phyloP scores from a whole-genome alignment of 1,140 invertebrate genomes.

The Triops cancriformis region DNA sequence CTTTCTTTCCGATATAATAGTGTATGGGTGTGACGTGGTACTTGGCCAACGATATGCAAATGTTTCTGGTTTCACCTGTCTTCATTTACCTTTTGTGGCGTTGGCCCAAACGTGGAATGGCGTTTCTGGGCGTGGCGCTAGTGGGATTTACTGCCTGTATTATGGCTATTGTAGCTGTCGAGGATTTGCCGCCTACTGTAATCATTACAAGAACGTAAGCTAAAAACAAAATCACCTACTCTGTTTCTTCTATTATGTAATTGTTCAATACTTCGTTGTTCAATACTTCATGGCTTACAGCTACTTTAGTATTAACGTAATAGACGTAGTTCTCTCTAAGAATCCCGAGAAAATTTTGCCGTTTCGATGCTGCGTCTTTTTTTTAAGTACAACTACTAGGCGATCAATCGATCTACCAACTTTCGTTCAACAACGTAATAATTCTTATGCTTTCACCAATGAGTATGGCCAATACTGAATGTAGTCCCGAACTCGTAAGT shows the following conservation, averaged over 20 bases:
- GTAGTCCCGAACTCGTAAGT: too few relatives aligned
- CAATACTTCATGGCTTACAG: too few relatives aligned
- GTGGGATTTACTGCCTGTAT: conserved; percentile 28
- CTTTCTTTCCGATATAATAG: conserved; percentile 43
- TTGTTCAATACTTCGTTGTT: neutral
- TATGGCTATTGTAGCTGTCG: conserved; percentile 21
- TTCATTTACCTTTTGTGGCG: conserved; percentile 50
- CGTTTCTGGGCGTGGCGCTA: conserved; percentile 26
- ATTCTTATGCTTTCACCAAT: too few relatives aligned
- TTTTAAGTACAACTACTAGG: too few relatives aligned
- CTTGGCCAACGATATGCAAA: conserved; percentile 70
- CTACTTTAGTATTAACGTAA: too few relatives aligned
- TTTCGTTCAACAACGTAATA: too few relatives aligned
- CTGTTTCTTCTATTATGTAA: neutral
- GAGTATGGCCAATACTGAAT: too few relatives aligned
- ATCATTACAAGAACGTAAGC: conserved; percentile 29
- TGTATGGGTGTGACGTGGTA: conserved; percentile 78
- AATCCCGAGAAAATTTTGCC: too few relatives aligned
- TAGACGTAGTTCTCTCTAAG: too few relatives aligned
- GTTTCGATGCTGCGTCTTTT: too few relatives aligned
- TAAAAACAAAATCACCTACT: too few relatives aligned
- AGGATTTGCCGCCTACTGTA: conserved; percentile 28
- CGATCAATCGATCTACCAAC: too few relatives aligned
- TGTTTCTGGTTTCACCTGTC: conserved; percentile 60
- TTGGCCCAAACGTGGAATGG: conserved; percentile 28